Evolutionary conservation across 2,113 vertebrate species (phyloP).

Genomic region (Pipra filicauda): DNA sequence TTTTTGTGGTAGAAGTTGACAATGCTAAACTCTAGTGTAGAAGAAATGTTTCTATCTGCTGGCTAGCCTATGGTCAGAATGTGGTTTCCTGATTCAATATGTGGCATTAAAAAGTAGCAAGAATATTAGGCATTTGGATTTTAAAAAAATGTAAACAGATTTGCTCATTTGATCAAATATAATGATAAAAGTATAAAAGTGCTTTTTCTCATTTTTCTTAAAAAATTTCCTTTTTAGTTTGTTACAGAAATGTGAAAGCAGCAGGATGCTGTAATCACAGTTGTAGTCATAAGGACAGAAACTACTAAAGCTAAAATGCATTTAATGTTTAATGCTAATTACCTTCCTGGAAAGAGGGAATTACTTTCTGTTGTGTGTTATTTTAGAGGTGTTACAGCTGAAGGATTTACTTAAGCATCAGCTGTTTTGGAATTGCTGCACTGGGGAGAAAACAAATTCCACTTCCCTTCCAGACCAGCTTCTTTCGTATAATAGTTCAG

Average conservation of each 20-base stretch:
- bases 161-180: not conserved
- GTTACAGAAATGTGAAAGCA: not conserved
- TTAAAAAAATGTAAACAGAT: not conserved
- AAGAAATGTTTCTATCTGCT: not conserved
- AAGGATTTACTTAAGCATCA: constrained; percentile 45
- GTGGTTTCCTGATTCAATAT: not conserved
- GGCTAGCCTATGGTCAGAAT: not conserved
- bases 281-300: not conserved
- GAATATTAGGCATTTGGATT: not conserved
- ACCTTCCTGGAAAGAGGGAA: not conserved
- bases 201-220: not conserved
- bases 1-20: not conserved
- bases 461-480: not conserved
- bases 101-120: not conserved
- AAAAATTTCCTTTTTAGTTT: not conserved
- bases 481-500: constrained; percentile 7
- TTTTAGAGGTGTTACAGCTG: constrained; percentile 11
- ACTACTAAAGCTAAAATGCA: not conserved
- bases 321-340: not conserved
- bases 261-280: not conserved
- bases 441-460: constrained; percentile 9
- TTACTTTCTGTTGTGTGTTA: not conserved
- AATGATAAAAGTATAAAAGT: not conserved
- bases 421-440: not conserved
- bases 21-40: not conserved